Evolutionary conservation across 2,888 invertebrate genomes (phyloP).

Genomic region (Drosophila vallismaia): DNA sequence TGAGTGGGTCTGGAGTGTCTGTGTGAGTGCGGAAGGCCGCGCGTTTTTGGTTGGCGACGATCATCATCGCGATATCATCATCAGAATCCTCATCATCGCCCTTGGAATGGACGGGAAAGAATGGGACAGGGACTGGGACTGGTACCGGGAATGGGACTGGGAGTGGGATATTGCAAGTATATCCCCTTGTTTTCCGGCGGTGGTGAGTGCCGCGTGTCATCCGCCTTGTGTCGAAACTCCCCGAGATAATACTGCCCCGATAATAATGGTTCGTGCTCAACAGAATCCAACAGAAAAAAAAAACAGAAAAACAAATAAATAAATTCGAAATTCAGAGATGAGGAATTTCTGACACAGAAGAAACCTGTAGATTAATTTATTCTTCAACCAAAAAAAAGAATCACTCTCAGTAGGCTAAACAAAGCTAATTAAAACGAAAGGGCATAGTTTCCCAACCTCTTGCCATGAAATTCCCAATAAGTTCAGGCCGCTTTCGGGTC

Average conservation of each 20-base stretch:
- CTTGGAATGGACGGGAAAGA: no score
- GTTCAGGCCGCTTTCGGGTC: no score
- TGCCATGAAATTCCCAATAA: no score
- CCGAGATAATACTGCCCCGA: slow-evolving; percentile 27
- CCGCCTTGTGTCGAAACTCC: slow-evolving; percentile 18
- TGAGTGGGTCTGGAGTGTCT: slow-evolving; percentile 9
- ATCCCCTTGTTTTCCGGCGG: slow-evolving; percentile 15
- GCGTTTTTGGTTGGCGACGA: slow-evolving; percentile 77
- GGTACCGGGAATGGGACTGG: background rate
- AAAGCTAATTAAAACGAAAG: no score
- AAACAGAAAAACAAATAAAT: background rate
- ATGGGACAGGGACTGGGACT: background rate
- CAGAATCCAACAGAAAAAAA: slow-evolving; percentile 1
- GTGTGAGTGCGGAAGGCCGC: slow-evolving; percentile 62
- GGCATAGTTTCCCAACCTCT: no score
- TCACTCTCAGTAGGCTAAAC: no score
- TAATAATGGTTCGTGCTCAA: slow-evolving; percentile 12
- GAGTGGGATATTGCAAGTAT: background rate
- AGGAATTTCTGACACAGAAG: background rate
- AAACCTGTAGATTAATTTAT: no score
- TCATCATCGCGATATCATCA: slow-evolving; percentile 43
- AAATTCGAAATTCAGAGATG: slow-evolving; percentile 1
- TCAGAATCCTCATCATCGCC: slow-evolving; percentile 13
- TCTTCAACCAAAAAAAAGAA: no score
- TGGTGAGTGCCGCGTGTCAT: slow-evolving; percentile 45